These are phyloP conservation scores for Menura novaehollandiae DNA, from an alignment of 2,113 vertebrate species.

Conservation along the genomic window DNA sequence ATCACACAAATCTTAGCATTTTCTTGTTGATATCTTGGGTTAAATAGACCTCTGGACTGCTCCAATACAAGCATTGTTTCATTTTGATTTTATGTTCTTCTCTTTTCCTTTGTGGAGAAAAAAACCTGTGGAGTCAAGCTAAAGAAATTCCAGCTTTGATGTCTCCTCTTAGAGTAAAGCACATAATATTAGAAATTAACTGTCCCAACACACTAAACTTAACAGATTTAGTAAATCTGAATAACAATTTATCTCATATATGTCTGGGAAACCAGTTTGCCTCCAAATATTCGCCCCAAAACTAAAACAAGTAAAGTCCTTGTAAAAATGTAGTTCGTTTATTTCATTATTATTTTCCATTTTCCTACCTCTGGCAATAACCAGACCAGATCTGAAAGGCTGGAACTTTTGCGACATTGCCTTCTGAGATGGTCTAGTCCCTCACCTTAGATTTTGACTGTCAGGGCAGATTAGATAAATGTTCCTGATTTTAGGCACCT, in stretches of 20 bases:
- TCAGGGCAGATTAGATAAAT: neutral
- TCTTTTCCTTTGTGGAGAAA: neutral
- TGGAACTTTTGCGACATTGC: neutral
- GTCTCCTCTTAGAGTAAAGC: neutral
- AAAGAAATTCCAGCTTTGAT: neutral
- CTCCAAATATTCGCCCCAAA: neutral
- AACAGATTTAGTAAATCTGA: neutral
- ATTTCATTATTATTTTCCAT: neutral
- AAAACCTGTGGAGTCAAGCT: neutral
- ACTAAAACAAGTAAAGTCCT: neutral
- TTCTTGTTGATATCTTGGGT: neutral
- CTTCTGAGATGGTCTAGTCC: neutral
- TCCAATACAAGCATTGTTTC: neutral
- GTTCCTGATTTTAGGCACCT: neutral
- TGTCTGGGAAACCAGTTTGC: neutral
- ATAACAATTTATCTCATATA: neutral
- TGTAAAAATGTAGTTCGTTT: neutral
- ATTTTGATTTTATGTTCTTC: neutral
- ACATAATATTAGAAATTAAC: neutral
- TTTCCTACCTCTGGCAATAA: neutral
- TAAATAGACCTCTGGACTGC: neutral
- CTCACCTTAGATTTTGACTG: neutral
- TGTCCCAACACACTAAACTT: neutral
- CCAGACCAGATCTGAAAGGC: neutral
- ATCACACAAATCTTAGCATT: neutral